Percentiles rank a stretch among this genome's conserved stretches.
phyloP scores from a whole-genome alignment of 2,888 invertebrate genomes.

The Tuberolachnus salignus region DNA sequence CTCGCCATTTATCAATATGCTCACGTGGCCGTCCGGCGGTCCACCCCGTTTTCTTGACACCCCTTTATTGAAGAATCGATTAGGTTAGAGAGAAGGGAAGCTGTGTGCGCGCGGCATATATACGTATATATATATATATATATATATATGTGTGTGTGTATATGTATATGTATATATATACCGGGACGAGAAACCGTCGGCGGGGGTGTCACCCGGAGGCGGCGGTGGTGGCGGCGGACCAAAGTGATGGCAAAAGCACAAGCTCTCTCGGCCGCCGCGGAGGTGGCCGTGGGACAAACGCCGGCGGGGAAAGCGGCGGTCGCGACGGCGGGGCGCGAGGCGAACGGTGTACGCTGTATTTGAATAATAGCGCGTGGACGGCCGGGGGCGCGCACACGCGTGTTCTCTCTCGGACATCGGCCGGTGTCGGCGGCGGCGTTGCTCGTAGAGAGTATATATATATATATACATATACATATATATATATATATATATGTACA shows the following conservation, averaged over 20 bases:
- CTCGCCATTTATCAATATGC: conserved; percentile 56
- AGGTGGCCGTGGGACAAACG: background rate
- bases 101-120: conserved; percentile 28
- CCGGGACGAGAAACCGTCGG: conserved; percentile 12
- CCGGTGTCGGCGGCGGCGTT: conserved; percentile 40
- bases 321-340: background rate
- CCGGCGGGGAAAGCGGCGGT: background rate
- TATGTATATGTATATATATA: background rate
- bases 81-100: conserved; percentile 55
- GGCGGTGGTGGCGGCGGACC: conserved; percentile 43
- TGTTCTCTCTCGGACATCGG: conserved; percentile 56
- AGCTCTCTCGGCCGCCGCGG: conserved; percentile 51
- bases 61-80: conserved; percentile 57
- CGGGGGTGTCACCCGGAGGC: conserved; percentile 49
- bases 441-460: conserved; percentile 21
- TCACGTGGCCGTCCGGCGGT: conserved; percentile 55
- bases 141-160: background rate
- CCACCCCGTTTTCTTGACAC: conserved; percentile 57
- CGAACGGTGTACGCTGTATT: conserved; percentile 44
- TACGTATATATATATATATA: conserved; percentile 13
- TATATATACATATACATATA: background rate
- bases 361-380: conserved; percentile 56
- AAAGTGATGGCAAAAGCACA: conserved; percentile 56
- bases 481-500: background rate
- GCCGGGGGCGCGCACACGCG: conserved; percentile 53